Percentiles rank a stretch among this genome's conserved stretches.
Conservation (phyloP, 2,888 invertebrate species). For the Lepidocyrtinus sp. region DNA sequence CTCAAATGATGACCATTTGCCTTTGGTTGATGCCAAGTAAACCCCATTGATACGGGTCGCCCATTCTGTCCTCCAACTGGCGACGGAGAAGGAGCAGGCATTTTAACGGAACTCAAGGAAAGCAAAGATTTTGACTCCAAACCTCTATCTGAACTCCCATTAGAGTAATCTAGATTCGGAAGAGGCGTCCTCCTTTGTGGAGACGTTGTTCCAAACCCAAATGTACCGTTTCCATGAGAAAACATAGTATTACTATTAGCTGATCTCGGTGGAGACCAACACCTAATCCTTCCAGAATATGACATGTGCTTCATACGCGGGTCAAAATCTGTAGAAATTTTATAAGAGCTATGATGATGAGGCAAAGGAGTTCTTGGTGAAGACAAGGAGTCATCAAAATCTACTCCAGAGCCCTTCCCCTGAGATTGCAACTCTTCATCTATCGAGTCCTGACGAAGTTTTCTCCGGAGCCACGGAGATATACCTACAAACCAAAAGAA, state of each 20-base stretch:
- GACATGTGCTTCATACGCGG: conserved; percentile 67
- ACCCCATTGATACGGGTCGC: conserved; percentile 24
- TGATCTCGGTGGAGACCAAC: conserved; percentile 63
- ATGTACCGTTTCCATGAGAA: conserved; percentile 17
- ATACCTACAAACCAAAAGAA: conserved; percentile 61
- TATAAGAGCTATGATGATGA: too few relatives aligned
- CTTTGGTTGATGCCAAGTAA: conserved; percentile 34
- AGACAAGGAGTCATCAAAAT: neutral
- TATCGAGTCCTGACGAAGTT: conserved; percentile 65
- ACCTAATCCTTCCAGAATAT: conserved; percentile 66
- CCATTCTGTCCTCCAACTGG: too few relatives aligned
- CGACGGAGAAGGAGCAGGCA: too few relatives aligned
- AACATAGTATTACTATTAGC: neutral
- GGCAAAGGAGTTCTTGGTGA: too few relatives aligned
- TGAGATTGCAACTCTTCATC: conserved; percentile 60
- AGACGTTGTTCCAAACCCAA: conserved; percentile 28
- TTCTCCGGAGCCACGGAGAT: conserved; percentile 68
- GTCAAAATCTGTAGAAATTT: conserved; percentile 41
- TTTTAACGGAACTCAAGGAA: too few relatives aligned
- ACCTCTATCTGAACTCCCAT: too few relatives aligned
- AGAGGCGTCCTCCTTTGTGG: conserved; percentile 59
- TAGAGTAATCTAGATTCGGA: conserved; percentile 45
- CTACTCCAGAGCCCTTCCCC: neutral
- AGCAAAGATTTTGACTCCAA: too few relatives aligned
- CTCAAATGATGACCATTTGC: conserved; percentile 39